Base-by-base conservation (phyloP, 2,113 vertebrate genomes). In the Ovis canadensis region DNA sequence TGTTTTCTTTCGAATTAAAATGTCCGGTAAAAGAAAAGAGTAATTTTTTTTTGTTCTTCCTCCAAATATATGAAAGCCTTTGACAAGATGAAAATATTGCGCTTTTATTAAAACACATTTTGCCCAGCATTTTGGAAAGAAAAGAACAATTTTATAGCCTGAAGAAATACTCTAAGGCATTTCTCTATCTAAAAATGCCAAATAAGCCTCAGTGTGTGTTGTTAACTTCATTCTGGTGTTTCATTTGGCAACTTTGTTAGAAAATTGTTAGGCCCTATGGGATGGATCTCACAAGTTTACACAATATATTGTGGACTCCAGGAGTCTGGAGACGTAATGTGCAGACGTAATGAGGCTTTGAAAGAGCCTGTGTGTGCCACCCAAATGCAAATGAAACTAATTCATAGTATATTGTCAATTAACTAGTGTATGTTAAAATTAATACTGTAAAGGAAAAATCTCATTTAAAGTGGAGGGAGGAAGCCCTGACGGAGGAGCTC, bases 1-100 rank as follows among this genome's bases (percentile, higher is more conserved):
- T 60, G 43, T 93, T 96, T 96, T 98, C 97, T 95, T 97, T 97
- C 90, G 62, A 98, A 98, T 98, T 98, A 98, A 99, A 94, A 96
- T 84, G 55, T 59, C 96, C 96, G 50, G 97, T 98, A 82, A 91
- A 98, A 94, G 50, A 93, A 97, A 97, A 71, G 50, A 36, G 7
- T 1, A 93, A 27, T 84, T 57, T 97, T 96, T 96, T 60, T 55
- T 55, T 55, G 81, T 9, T 60, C 81, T 88, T 90, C 29, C 25
- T 50, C 40, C 33, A 98, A 95, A 91, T 83, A 89, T 74, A 43
- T 12, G 50, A 88, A 92, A 91, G 31, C 3, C 29, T 93, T 55
- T 94, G 59, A 88, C 17, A 95, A 89, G 54, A 36, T 83, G 29
- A 89, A 83, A 88, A 86, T 52, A 62, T 27, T 50, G n/a, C 17